Percentiles rank a stretch among this genome's conserved stretches.
These are phyloP conservation scores for Lydus trimaculatus DNA, from an alignment of 2,888 invertebrate genomes.

Conservation along the genomic window DNA sequence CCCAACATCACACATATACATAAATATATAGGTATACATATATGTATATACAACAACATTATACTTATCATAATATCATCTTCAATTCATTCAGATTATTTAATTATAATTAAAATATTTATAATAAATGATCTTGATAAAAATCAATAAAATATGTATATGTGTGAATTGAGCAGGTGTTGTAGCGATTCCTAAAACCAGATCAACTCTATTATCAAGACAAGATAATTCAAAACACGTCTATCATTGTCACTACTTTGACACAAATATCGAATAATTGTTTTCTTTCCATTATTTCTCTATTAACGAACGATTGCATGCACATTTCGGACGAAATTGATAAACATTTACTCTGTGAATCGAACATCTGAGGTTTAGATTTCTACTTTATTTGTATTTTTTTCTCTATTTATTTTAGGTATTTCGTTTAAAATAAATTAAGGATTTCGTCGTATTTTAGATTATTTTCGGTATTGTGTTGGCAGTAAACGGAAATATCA, in stretches of 20 bases:
- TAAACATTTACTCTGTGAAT: slow-evolving; percentile 40
- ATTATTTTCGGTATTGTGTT: not conserved
- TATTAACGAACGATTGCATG: slow-evolving; percentile 50
- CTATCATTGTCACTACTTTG: slow-evolving; percentile 55
- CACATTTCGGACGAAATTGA: slow-evolving; percentile 43
- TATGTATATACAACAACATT: not conserved
- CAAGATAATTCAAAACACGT: slow-evolving; percentile 56
- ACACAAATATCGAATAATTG: slow-evolving; percentile 54
- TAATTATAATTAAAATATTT: not conserved
- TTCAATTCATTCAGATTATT: no score
- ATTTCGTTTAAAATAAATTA: not conserved
- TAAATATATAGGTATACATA: slow-evolving; percentile 2
- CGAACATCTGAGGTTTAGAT: slow-evolving; percentile 23
- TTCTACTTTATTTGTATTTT: not conserved
- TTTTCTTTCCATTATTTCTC: slow-evolving; percentile 54
- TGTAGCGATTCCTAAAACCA: slow-evolving; percentile 44
- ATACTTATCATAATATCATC: not conserved
- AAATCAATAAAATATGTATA: slow-evolving; percentile 28
- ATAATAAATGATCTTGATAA: not conserved
- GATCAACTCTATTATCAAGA: slow-evolving; percentile 51
- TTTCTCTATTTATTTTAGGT: slow-evolving; percentile 1
- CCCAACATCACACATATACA: slow-evolving; percentile 13
- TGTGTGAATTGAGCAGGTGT: slow-evolving; percentile 48
- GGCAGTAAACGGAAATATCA: not conserved
- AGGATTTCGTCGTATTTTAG: not conserved